Percentiles rank a stretch among this genome's conserved stretches.
Conservation (phyloP, 1,140 invertebrate genomes). For the Drosophila sulfurigaster region DNA sequence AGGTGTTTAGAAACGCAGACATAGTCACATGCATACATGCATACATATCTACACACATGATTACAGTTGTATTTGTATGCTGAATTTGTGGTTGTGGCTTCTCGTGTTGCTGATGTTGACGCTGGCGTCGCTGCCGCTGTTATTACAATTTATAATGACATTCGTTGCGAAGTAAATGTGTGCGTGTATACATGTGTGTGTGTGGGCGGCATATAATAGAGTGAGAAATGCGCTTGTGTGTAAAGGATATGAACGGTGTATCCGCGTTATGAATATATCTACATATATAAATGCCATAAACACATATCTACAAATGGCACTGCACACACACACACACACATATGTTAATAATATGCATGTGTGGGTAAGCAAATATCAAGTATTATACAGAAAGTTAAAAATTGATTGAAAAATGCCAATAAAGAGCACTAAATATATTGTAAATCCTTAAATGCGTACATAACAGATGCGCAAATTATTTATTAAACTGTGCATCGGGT, state of each 20-base stretch:
- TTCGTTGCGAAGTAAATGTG: conserved; percentile 48
- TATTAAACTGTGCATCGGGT: too few species aligned
- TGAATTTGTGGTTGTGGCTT: conserved; percentile 75
- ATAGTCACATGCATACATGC: conserved; percentile 48
- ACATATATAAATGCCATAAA: conserved; percentile 52
- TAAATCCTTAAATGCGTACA: background rate
- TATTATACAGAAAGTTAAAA: conserved; percentile 35
- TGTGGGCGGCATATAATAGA: conserved; percentile 55
- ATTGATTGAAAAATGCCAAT: conserved; percentile 17
- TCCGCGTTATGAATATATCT: conserved; percentile 79
- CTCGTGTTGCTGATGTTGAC: conserved; percentile 31
- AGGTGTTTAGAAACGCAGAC: conserved; percentile 75
- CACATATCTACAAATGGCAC: conserved; percentile 21
- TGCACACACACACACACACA: conserved; percentile 29
- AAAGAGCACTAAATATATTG: background rate
- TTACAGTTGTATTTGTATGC: conserved; percentile 79
- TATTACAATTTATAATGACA: conserved; percentile 84
- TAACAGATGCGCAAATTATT: background rate
- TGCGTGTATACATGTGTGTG: conserved; percentile 44
- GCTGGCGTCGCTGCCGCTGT: conserved; percentile 68
- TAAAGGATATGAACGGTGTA: conserved; percentile 73
- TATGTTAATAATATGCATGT: conserved; percentile 44
- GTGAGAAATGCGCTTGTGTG: conserved; percentile 69
- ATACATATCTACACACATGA: conserved; percentile 70
- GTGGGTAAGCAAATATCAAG: conserved; percentile 13